Evolutionary conservation across 1,140 invertebrate genomes (phyloP), one percentile per base, ranked within the genome.

Genomic region (Philaenus spumarius): DNA sequence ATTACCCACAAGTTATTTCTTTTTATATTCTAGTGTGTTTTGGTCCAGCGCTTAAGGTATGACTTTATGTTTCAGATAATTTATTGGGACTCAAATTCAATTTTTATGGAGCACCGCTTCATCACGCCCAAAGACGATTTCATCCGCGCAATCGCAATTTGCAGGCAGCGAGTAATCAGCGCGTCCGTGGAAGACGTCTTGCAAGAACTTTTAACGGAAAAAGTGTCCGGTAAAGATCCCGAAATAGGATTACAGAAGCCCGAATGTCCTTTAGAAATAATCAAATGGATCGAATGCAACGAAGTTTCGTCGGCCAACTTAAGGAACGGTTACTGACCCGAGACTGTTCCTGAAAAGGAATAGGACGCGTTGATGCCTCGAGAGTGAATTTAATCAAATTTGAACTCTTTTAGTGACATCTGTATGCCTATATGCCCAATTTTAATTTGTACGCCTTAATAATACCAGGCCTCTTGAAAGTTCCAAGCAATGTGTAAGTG

Each of bases 21-120:
- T n/a, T n/a, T n/a, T n/a, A n/a, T n/a, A n/a, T n/a, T n/a, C n/a
- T n/a, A n/a, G n/a, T n/a, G n/a, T n/a, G n/a, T n/a, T n/a, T n/a
- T n/a, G n/a, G n/a, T n/a, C n/a, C n/a, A n/a, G n/a, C n/a, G n/a
- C n/a, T n/a, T n/a, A n/a, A n/a, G n/a, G n/a, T n/a, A n/a, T n/a
- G n/a, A n/a, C n/a, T n/a, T n/a, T n/a, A n/a, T 58, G 11, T 64
- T 66, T 30, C 63, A 82, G 83, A 81, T 89, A 23, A 80, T 90
- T 42, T 92, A 88, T 69, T 93, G 90, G 89, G 89, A 93, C 65
- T 83, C 88, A 20, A 85, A 83, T 68, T 83, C 84, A 15, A 81
- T 93, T 19, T 93, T 87, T 68, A 86, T 93, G 82, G 90, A 93
- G 68, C 90, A 93, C 71, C 81, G 86, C 54, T 90, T 94, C 66